Conservation (phyloP, 2,888 invertebrate species). For the Folsomia manolachei region DNA sequence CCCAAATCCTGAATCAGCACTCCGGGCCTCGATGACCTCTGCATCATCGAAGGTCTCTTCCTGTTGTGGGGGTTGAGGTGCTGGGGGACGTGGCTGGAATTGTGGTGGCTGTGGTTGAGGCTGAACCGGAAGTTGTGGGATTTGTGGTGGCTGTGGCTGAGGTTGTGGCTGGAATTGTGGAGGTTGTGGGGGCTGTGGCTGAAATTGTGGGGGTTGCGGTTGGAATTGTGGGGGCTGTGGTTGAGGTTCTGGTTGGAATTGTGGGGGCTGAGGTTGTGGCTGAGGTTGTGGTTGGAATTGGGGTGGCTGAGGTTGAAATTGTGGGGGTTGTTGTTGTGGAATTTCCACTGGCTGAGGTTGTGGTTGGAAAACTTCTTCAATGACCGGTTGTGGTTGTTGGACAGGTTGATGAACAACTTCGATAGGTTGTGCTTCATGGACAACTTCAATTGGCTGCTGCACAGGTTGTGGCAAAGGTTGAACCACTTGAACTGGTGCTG, state of each 20-base stretch:
- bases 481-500: background rate
- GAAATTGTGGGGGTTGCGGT: conserved; percentile 44
- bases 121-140: background rate
- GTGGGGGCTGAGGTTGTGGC: conserved; percentile 48
- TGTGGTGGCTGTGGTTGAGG: conserved; percentile 6
- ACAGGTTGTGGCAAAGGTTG: background rate
- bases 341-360: conserved; percentile 7
- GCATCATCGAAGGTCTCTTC: conserved; percentile 12
- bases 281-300: conserved; percentile 38
- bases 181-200: conserved; percentile 38
- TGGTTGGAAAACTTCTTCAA: background rate
- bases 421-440: conserved; percentile 19
- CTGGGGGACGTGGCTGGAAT: background rate
- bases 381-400: conserved; percentile 10
- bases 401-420: conserved; percentile 12
- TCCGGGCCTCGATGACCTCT: background rate
- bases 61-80: background rate
- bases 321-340: conserved; percentile 16
- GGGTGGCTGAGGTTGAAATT: background rate
- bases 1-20: conserved; percentile 11
- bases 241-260: conserved; percentile 38
- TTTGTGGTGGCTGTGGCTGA: conserved; percentile 7
- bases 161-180: conserved; percentile 18
- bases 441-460: conserved; percentile 3
- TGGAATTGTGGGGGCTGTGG: conserved; percentile 47